Evolutionary conservation across 2,888 invertebrate genomes (phyloP).

Genomic region (Petrolisthes cinctipes): DNA sequence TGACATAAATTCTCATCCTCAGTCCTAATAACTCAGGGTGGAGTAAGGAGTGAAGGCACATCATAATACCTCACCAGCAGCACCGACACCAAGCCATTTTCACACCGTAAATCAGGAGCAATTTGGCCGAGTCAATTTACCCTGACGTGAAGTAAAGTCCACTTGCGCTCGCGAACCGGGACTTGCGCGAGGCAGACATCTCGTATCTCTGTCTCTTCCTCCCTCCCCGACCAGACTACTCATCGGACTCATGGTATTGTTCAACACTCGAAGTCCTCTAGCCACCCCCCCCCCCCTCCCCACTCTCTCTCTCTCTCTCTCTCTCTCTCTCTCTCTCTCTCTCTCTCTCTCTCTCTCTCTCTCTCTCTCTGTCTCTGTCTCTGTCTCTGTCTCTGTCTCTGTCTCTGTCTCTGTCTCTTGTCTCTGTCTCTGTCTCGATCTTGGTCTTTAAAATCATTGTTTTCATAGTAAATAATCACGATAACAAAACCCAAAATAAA

Average conservation of each 20-base stretch:
- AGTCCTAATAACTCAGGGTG: neutral
- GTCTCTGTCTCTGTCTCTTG: neutral
- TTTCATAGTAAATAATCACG: neutral
- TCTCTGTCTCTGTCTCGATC: neutral
- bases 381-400: neutral
- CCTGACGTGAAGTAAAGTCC: neutral
- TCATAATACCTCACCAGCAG: neutral
- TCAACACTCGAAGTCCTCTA: too few species aligned
- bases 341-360: neutral
- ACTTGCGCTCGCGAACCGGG: neutral
- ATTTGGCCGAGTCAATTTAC: conserved; percentile 1
- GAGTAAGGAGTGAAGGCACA: neutral
- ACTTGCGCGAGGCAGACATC: neutral
- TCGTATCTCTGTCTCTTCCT: neutral
- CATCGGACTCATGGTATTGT: neutral
- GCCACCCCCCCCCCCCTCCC: too few species aligned
- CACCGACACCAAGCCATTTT: neutral
- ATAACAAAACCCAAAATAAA: neutral
- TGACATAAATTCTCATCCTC: neutral
- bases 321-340: neutral
- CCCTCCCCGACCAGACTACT: neutral
- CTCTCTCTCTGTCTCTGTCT: neutral
- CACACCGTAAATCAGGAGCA: neutral
- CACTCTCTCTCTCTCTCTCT: neutral
- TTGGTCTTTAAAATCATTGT: neutral